A percentile compares a stretch with the other conserved stretches of the same genome.
Evolutionary conservation across 2,797 vertebrate species (phyloP).

Genomic region (Melanotaenia pygmaea): DNA sequence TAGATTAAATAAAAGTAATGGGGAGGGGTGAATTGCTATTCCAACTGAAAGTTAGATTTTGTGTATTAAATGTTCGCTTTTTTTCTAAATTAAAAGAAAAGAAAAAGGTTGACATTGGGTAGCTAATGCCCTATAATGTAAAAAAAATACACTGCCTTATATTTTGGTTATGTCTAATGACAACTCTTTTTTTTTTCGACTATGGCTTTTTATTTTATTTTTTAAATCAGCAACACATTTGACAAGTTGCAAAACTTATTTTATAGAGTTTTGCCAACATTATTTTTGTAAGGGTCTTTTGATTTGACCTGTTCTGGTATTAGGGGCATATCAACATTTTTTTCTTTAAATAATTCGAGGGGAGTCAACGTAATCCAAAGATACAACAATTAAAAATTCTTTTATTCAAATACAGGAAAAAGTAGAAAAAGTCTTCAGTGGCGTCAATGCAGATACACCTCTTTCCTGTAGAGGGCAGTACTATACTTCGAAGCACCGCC

Average conservation of each 20-base stretch:
- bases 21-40: too few relatives aligned
- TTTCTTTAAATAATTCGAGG: background rate
- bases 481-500: rapidly evolving
- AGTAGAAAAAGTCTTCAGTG: too few relatives aligned
- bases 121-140: background rate
- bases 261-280: too few relatives aligned
- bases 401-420: background rate
- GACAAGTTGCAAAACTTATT: too few relatives aligned
- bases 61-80: too few relatives aligned
- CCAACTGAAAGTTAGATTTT: too few relatives aligned
- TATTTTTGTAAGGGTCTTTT: background rate
- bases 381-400: background rate
- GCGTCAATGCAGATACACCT: background rate
- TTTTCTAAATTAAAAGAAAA: too few relatives aligned
- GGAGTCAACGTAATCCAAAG: background rate
- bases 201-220: too few relatives aligned
- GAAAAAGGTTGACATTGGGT: background rate
- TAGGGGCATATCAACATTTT: background rate
- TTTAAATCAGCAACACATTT: too few relatives aligned
- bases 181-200: too few relatives aligned
- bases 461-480: constrained; percentile 14
- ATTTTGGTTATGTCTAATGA: background rate
- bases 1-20: too few relatives aligned
- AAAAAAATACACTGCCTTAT: background rate
- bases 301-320: background rate